These are phyloP conservation scores for Meteorus sp. DNA, from an alignment of 1,140 invertebrate species.

Conservation along the genomic window DNA sequence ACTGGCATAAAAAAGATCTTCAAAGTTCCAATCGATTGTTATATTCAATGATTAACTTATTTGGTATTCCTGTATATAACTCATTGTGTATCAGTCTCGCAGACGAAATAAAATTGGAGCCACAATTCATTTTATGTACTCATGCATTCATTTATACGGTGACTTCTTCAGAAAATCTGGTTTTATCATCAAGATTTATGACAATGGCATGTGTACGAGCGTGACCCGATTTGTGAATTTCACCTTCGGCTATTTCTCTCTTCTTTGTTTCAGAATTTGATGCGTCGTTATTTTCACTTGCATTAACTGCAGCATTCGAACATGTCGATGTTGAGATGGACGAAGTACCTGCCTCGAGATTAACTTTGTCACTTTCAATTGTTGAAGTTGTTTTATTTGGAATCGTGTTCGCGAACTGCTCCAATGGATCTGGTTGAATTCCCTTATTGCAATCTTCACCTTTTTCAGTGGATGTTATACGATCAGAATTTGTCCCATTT, in stretches of 20 bases:
- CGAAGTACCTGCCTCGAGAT: neutral
- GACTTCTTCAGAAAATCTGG: constrained; percentile 77
- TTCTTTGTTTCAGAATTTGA: constrained; percentile 30
- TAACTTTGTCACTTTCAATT: neutral
- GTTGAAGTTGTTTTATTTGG: neutral
- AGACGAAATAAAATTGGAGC: too few relatives aligned
- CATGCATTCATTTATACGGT: constrained; percentile 63
- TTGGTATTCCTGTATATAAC: too few relatives aligned
- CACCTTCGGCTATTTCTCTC: constrained; percentile 42
- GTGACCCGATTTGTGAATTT: constrained; percentile 66
- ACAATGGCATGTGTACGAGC: constrained; percentile 72
- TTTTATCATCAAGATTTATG: constrained; percentile 78
- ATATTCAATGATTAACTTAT: too few relatives aligned
- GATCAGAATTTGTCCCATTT: too few relatives aligned
- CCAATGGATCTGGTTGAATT: neutral
- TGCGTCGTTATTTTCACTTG: constrained; percentile 22
- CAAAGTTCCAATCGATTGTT: too few relatives aligned
- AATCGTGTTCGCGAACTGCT: neutral
- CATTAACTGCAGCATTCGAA: constrained; percentile 40
- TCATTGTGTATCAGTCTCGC: too few relatives aligned
- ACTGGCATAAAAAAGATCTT: too few relatives aligned
- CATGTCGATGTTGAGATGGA: constrained; percentile 22
- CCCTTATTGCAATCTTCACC: neutral
- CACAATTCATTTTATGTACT: too few relatives aligned
- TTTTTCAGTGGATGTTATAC: too few relatives aligned